These are phyloP conservation scores for Aleiodes leptofemur DNA, from an alignment of 2,888 invertebrate species.

Conservation along the genomic window DNA sequence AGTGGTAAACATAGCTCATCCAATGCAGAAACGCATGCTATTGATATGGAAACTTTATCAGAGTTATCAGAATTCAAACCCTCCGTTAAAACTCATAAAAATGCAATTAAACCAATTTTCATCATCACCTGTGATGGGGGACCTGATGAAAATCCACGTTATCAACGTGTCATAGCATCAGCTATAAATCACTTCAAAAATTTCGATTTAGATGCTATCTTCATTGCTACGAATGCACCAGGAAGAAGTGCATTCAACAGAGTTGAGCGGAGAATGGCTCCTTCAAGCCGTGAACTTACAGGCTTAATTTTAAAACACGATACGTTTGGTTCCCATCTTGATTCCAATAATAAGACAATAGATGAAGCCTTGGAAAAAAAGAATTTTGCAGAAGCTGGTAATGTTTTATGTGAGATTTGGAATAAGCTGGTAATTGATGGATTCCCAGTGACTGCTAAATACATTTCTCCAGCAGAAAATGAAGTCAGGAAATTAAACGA, in stretches of 20 bases:
- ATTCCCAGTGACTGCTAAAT: conserved; percentile 52
- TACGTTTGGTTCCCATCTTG: conserved; percentile 63
- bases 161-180: conserved; percentile 55
- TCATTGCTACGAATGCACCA: conserved; percentile 61
- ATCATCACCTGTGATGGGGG: conserved; percentile 62
- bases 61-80: conserved; percentile 51
- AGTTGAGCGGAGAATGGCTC: conserved; percentile 67
- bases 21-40: conserved; percentile 60
- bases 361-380: conserved; percentile 60
- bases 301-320: conserved; percentile 64
- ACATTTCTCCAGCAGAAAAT: conserved; percentile 40
- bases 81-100: conserved; percentile 54
- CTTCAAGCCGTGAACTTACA: conserved; percentile 61
- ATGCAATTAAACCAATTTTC: conserved; percentile 61
- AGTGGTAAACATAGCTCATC: conserved; percentile 63
- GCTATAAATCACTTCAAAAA: conserved; percentile 59
- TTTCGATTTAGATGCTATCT: conserved; percentile 60
- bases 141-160: conserved; percentile 59
- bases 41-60: conserved; percentile 57
- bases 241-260: conserved; percentile 67
- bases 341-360: conserved; percentile 59
- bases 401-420: conserved; percentile 67
- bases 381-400: conserved; percentile 67
- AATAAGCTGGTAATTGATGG: conserved; percentile 61
- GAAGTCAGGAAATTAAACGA: conserved; percentile 42